Base-by-base conservation (phyloP, 2,113 vertebrate genomes). In the Carassius auratus region DNA sequence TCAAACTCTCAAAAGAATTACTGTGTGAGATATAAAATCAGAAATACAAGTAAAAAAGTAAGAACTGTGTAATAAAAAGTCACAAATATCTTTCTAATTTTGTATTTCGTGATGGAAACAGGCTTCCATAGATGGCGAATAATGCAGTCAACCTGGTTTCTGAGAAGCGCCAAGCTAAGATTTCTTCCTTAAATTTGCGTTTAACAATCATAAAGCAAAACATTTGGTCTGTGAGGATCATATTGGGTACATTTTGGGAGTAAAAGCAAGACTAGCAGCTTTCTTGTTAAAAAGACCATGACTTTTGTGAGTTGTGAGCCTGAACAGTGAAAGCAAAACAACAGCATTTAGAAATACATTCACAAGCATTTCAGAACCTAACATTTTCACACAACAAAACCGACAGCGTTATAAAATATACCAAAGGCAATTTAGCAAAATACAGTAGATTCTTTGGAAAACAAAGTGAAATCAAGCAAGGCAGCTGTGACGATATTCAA, bases 351-450 rank as follows among this genome's bases (percentile, higher is more conserved):
- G 75, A 77, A 87, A 68, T 90, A 91, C 89, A 91, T 90, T 91
- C 87, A 86, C 86, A 86, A 88, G 71, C 76, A 88, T 52, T 85
- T 86, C 7, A 81, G 62, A 85, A 83, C 50, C 50, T 45, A 73
- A 90, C 64, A 85, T 71, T 69, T 79, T 23, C 79, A 86, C 76
- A 38, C 57, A 84, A 89, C 42, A 10, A 86, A 86, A 81, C 50
- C 2, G 19, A 61, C 33, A 42, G 84, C 84, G 74, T 77, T 73
- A 85, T 85, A 74, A 45, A 59, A 82, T 62, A 81, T 82, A 66
- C 77, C 87, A 84, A 90, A 87, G 79, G 85, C 85, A 87, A 86
- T 84, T 76, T 61, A 88, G 87, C 84, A 88, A 88, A 87, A 86
- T 78, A 83, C 80, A 86, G 48, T 50, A 82, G 77, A 84, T 78